Conservation (phyloP, 2,113 vertebrate species). For the Hiodon alosoides region DNA sequence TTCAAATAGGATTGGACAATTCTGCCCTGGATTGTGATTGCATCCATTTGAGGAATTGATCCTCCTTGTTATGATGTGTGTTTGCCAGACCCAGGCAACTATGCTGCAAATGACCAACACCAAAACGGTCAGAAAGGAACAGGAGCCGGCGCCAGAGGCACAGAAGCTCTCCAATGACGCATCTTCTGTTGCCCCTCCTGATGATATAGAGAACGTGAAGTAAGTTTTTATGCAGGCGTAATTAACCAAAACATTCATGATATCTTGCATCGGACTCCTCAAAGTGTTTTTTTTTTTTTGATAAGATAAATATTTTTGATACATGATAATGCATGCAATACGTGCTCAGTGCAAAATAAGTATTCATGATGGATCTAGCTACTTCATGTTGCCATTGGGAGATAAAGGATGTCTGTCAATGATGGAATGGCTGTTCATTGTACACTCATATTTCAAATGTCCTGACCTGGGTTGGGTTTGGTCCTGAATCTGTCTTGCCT, state of each 20-base stretch:
- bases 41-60: too few species aligned
- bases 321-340: too few species aligned
- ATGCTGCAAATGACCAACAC: slow-evolving; percentile 71
- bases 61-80: neutral
- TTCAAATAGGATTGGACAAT: too few species aligned
- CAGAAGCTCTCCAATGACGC: slow-evolving; percentile 33
- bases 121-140: slow-evolving; percentile 53
- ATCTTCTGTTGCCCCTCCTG: slow-evolving; percentile 39
- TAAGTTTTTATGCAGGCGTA: slow-evolving; percentile 33
- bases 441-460: neutral
- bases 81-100: slow-evolving; percentile 65
- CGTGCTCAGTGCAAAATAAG: too few species aligned
- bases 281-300: too few species aligned
- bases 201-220: slow-evolving; percentile 69
- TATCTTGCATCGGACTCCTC: neutral
- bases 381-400: too few species aligned
- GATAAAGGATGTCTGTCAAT: too few species aligned
- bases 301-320: too few species aligned
- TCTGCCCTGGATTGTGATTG: too few species aligned
- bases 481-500: neutral
- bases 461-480: neutral
- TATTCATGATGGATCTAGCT: too few species aligned
- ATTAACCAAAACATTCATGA: neutral
- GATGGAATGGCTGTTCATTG: too few species aligned
- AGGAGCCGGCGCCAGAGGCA: slow-evolving; percentile 28